These are phyloP conservation scores for Chymomyza fuscimana DNA, from an alignment of 2,888 invertebrate species.

Conservation along the genomic window DNA sequence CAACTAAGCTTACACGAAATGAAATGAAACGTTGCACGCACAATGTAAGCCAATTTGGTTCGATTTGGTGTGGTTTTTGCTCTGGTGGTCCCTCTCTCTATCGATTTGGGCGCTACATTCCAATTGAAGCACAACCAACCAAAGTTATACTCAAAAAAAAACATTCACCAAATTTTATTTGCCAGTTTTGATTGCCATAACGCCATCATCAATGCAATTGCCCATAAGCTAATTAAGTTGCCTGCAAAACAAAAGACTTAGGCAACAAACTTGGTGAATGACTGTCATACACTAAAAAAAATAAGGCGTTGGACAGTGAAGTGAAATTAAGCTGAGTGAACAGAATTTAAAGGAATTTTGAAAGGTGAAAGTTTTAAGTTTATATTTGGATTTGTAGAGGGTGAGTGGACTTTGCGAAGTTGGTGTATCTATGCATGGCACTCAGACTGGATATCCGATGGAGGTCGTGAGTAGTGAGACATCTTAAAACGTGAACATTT, in stretches of 20 bases:
- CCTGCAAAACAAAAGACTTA: constrained; percentile 68
- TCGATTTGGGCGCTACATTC: constrained; percentile 67
- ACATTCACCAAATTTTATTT: constrained; percentile 55
- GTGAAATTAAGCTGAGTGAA: too few species aligned
- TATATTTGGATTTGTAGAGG: too few species aligned
- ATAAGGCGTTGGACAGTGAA: too few species aligned
- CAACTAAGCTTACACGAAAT: constrained; percentile 23
- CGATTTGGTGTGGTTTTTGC: constrained; percentile 16
- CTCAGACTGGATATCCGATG: too few species aligned
- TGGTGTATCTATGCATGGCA: too few species aligned
- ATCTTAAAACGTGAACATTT: too few species aligned
- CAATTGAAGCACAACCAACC: constrained; percentile 69
- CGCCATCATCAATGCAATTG: constrained; percentile 53
- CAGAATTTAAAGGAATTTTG: too few species aligned
- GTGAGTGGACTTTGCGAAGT: too few species aligned
- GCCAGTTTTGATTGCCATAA: constrained; percentile 34
- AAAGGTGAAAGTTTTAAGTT: too few species aligned
- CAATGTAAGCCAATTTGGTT: constrained; percentile 27
- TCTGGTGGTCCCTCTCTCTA: constrained; percentile 22
- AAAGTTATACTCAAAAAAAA: constrained; percentile 16
- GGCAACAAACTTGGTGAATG: constrained; percentile 63
- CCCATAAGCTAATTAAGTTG: constrained; percentile 62
- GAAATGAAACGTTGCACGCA: constrained; percentile 74
- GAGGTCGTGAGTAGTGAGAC: too few species aligned
- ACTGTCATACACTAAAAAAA: constrained; percentile 16